Base-by-base conservation (phyloP, 2,888 invertebrate genomes). In the Nomada fabriciana region DNA sequence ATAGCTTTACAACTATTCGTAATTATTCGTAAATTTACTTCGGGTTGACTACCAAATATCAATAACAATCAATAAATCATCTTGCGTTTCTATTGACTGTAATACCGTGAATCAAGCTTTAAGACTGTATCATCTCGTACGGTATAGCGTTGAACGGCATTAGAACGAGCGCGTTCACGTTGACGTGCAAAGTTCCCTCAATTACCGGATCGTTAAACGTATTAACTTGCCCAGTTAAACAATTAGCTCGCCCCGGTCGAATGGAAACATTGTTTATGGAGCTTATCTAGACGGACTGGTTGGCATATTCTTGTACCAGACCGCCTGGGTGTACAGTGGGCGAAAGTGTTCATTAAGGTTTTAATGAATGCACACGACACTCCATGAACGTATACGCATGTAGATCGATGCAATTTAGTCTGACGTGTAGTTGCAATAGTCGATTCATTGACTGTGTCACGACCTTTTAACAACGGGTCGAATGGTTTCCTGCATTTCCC, bases 141-240 rank as follows among this genome's bases (percentile, higher is more conserved):
- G 7, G 52, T 2, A 52, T 4, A 10, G 9, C 0, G 74, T 63
- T 23, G 29, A 68, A 64, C 60, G 43, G 76, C 55, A 74, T 71
- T 55, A 75, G 64, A 68, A 83, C 74, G 47, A 75, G 25, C 74
- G 68, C 70, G 69, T 86, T 79, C 81, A 73, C 84, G 80, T 80
- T 55, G 77, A 75, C 82, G 85, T 87, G 86, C 85, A 88, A 86
- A 89, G 81, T 91, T 88, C 81, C 85, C 83, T 88, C 89, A 90
- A 91, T 91, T 91, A 90, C 85, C 89, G 70, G 78, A 80, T 87
- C 84, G 90, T 91, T 91, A 89, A 90, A 85, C 80, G 82, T 81
- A 87, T 86, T 85, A 88, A 86, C 86, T 76, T 82, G 87, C 76
- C 80, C 85, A 88, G 87, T 89, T 90, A 89, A 89, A 88, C 88